These are phyloP conservation scores for Lates japonicus DNA, from an alignment of 2,797 vertebrate genomes.

Conservation along the genomic window DNA sequence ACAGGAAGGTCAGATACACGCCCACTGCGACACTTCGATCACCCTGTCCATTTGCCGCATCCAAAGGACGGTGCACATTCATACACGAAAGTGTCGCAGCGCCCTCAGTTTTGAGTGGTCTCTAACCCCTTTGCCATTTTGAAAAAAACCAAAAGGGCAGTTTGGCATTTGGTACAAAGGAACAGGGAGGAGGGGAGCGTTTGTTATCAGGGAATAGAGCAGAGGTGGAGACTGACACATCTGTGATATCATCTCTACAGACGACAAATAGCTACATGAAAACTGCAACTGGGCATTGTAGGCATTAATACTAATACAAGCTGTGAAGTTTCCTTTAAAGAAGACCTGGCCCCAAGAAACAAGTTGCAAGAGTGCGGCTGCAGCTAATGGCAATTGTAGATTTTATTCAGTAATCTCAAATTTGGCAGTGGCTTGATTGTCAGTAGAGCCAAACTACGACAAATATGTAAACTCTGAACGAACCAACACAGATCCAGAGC, in stretches of 20 bases:
- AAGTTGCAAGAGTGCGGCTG: not conserved
- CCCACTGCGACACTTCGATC: not conserved
- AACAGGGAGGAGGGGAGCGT: not conserved
- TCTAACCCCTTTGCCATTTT: conserved; percentile 10
- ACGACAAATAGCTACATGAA: conserved; percentile 18
- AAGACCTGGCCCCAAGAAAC: not conserved
- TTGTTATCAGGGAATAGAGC: conserved; percentile 23
- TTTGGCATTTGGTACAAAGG: conserved; percentile 41
- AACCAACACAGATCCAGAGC: not conserved
- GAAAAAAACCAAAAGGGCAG: conserved; percentile 31
- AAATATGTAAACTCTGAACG: not conserved
- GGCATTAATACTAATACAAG: not conserved
- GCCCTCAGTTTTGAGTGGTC: not conserved
- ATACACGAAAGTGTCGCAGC: not conserved
- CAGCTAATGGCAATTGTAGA: not conserved
- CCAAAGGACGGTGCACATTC: not conserved
- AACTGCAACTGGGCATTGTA: conserved; percentile 1
- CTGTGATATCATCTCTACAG: conserved; percentile 9
- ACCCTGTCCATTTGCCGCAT: conserved; percentile 6
- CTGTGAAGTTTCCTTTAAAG: not conserved
- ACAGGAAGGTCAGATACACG: conserved; percentile 87
- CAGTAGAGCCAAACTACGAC: not conserved
- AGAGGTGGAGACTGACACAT: conserved; percentile 31
- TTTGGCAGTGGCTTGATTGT: not conserved
- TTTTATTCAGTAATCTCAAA: not conserved